These are phyloP conservation scores for Bursaphelenchus okinawaensis DNA, from an alignment of 2,888 invertebrate genomes.

Conservation along the genomic window DNA sequence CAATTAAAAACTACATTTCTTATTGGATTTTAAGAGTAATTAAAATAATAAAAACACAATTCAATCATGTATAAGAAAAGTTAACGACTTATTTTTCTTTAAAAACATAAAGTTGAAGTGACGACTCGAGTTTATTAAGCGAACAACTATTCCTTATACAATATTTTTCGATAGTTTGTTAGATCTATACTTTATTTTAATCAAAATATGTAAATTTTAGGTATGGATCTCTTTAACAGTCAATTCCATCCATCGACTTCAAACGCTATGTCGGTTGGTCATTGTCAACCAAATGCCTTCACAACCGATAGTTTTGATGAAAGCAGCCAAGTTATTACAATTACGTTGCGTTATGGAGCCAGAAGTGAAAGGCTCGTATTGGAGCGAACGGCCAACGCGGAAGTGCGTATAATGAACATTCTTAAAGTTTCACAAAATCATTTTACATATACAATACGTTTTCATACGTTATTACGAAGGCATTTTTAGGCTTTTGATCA, in stretches of 20 bases:
- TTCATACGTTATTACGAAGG: constrained; percentile 1
- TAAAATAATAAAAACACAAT: no score
- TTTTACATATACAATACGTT: neutral
- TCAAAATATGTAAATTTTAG: no score
- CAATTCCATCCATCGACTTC: neutral
- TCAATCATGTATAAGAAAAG: no score
- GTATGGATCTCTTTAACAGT: neutral
- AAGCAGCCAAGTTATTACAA: constrained; percentile 22
- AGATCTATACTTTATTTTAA: no score
- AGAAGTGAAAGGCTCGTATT: constrained; percentile 28
- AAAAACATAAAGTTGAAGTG: no score
- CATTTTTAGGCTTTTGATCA: constrained; percentile 38
- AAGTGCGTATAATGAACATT: constrained; percentile 6
- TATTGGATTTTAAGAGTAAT: no score
- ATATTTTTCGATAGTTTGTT: no score
- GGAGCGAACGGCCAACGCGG: constrained; percentile 28
- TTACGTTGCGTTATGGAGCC: constrained; percentile 39
- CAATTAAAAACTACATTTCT: no score
- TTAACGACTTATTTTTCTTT: no score
- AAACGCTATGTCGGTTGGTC: neutral
- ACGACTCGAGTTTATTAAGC: no score
- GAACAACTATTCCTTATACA: no score
- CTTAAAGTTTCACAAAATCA: neutral
- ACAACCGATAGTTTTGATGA: neutral
- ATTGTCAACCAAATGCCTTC: neutral